phyloP scores from a whole-genome alignment of 2,888 invertebrate species.

The Pediacus dermestoides region DNA sequence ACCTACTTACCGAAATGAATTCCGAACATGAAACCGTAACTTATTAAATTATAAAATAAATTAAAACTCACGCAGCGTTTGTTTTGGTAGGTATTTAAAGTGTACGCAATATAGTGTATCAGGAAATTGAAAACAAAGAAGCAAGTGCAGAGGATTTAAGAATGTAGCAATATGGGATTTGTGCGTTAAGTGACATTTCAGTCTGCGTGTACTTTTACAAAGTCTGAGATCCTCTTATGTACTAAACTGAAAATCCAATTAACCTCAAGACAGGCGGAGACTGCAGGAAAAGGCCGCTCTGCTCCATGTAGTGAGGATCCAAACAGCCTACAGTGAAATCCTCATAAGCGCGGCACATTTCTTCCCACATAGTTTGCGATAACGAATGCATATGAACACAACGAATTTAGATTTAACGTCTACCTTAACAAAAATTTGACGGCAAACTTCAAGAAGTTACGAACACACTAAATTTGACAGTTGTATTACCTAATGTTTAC shows the following conservation, averaged over 20 bases:
- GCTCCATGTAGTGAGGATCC: slow-evolving; percentile 11
- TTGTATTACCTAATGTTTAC: too few relatives aligned
- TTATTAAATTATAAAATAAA: too few relatives aligned
- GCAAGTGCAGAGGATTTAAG: slow-evolving; percentile 20
- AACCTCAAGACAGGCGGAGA: slow-evolving; percentile 36
- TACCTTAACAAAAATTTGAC: too few relatives aligned
- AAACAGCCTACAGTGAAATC: slow-evolving; percentile 14
- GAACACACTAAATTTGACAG: too few relatives aligned
- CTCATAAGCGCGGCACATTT: slow-evolving; percentile 24
- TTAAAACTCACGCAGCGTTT: too few relatives aligned
- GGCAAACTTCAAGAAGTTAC: too few relatives aligned
- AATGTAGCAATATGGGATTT: slow-evolving; percentile 22
- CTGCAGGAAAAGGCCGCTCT: slow-evolving; percentile 24
- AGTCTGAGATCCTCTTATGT: slow-evolving; percentile 32
- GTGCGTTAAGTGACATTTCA: slow-evolving; percentile 25
- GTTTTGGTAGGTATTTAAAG: slow-evolving; percentile 1
- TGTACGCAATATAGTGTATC: too few relatives aligned
- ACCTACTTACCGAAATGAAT: too few relatives aligned
- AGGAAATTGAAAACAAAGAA: slow-evolving; percentile 14
- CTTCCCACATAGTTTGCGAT: slow-evolving; percentile 27
- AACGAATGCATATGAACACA: slow-evolving; percentile 20
- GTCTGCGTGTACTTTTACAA: slow-evolving; percentile 28
- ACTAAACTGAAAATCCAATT: slow-evolving; percentile 34
- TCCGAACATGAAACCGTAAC: too few relatives aligned
- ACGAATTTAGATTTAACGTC: slow-evolving; percentile 27